Evolutionary conservation across 2,888 invertebrate species (phyloP), one percentile per base, ranked within the genome.

Genomic region (Lordiphosa fenestrarum): DNA sequence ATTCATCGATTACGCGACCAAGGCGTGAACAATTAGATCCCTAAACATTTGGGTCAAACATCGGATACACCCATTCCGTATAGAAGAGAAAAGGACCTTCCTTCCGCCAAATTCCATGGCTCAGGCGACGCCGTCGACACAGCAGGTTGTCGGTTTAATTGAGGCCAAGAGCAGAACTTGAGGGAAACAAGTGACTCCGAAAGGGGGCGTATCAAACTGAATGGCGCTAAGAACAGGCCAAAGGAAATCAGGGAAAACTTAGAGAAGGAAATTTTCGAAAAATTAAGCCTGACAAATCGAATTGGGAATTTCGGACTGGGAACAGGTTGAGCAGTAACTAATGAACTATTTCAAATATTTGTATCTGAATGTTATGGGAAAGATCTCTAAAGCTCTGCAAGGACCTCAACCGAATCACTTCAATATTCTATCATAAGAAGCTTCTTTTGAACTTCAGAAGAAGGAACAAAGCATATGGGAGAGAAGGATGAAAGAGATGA

Each of bases 1-100:
- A 30, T 21, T 39, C 39, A 58, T 58, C 55, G 62, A 83, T 73
- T 73, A 61, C 55, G 58, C 67, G 67, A 52, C 77, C 82, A 50
- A 80, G 80, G 80, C 84, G 80, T 80, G 80, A 80, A 80, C 82
- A 84, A 78, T 78, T 80, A 74, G 65, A 60, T 59, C 64, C 39
- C 74, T 38, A 83, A 78, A 77, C 81, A 83, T 80, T 77, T 73
- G 71, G 67, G 64, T 72, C 76, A 78, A 75, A 75, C 66, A 77
- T 30, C 49, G 73, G 61, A 41, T 13, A 80, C 84, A 62, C 71
- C 66, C 52, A 40, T 44, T 39, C 55, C 12, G 19, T 10, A 35
- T 19, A 30, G 12, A 13, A 33, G 12, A 35, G 4, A 33, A 54
- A 35, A 36, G 44, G 39, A 48, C 39, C 54, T 57, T 56, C 64